Percentiles rank a stretch among this genome's conserved stretches.
Conservation (phyloP, 2,113 vertebrate genomes). For the Paradisaea rubra region DNA sequence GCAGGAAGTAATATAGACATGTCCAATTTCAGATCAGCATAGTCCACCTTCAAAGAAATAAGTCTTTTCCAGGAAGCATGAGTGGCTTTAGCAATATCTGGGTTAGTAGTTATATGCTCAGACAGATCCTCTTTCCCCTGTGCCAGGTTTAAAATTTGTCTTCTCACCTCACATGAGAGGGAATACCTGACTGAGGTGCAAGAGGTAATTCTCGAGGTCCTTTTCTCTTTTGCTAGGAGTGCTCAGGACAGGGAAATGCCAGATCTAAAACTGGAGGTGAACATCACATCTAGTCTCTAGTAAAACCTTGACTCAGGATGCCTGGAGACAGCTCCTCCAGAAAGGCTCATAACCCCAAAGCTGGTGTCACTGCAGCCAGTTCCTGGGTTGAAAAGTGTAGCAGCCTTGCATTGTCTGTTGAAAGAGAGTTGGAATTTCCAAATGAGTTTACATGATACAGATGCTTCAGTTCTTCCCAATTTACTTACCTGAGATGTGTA, state of each 20-base stretch:
- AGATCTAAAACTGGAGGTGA: background rate
- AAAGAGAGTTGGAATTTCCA: background rate
- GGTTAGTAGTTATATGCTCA: background rate
- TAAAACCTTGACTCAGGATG: background rate
- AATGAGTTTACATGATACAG: background rate
- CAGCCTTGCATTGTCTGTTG: background rate
- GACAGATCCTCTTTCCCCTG: background rate
- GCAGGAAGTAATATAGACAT: conserved; percentile 60
- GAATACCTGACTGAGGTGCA: background rate
- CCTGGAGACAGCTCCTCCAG: background rate
- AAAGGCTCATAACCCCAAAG: background rate
- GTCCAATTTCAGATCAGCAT: conserved; percentile 62
- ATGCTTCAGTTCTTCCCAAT: background rate
- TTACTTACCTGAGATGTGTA: background rate
- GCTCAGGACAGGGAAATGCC: background rate
- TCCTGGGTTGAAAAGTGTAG: background rate
- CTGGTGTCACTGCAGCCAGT: background rate
- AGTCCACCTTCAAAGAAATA: conserved; percentile 43
- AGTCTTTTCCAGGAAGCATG: conserved; percentile 33
- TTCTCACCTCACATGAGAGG: background rate
- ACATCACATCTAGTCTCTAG: background rate
- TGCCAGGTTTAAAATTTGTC: background rate
- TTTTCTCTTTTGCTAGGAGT: background rate
- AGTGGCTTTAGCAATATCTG: conserved; percentile 1
- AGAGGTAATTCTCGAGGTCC: background rate